Conservation (phyloP, 1,140 invertebrate genomes). For the Zaprionus lachaisei region DNA sequence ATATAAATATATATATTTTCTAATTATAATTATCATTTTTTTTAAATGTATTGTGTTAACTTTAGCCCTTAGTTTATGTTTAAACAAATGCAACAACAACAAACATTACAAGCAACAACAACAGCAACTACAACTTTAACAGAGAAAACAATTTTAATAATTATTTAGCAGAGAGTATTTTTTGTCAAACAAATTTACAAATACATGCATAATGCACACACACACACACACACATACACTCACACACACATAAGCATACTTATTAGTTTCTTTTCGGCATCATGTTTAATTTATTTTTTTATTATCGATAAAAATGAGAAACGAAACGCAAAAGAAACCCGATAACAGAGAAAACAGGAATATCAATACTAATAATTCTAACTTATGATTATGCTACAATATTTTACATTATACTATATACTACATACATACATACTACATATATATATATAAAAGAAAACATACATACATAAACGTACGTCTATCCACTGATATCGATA, state of each 20-base stretch:
- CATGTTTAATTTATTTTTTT: constrained; percentile 51
- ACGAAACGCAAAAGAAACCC: constrained; percentile 1
- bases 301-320: constrained; percentile 4
- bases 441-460: constrained; percentile 15
- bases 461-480: constrained; percentile 18
- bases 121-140: constrained; percentile 11
- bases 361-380: constrained; percentile 66
- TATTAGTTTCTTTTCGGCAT: constrained; percentile 24
- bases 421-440: constrained; percentile 26
- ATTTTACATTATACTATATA: constrained; percentile 57
- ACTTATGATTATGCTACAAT: constrained; percentile 73
- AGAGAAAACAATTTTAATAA: constrained; percentile 18
- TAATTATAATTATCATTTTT: constrained; percentile 57
- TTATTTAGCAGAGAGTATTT: constrained; percentile 67
- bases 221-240: constrained; percentile 31
- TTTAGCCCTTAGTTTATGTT: constrained; percentile 54
- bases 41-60: constrained; percentile 60
- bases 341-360: constrained; percentile 6
- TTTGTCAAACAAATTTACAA: constrained; percentile 82
- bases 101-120: constrained; percentile 13
- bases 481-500: constrained; percentile 47
- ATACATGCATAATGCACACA: constrained; percentile 54
- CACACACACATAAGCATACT: constrained; percentile 20
- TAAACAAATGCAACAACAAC: constrained; percentile 28
- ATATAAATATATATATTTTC: constrained; percentile 40